These are phyloP conservation scores for Nannospalax galili DNA, from an alignment of 2,113 vertebrate genomes.

Conservation along the genomic window DNA sequence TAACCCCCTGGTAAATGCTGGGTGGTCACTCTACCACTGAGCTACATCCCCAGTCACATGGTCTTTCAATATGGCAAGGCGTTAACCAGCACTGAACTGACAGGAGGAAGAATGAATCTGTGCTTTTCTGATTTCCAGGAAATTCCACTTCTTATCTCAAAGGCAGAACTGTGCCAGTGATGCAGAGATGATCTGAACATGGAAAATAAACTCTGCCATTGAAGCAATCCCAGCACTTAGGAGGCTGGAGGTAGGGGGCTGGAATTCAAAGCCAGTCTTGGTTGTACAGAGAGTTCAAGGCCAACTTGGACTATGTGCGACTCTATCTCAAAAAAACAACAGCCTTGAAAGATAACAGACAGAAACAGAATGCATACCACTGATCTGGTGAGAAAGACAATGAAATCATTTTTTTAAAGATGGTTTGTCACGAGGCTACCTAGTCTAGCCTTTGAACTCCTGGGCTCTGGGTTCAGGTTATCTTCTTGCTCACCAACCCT, in stretches of 20 bases:
- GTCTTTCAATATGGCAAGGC: too few relatives aligned
- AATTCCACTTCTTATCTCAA: not conserved
- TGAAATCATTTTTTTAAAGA: not conserved
- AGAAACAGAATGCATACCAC: not conserved
- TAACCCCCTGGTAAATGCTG: not conserved
- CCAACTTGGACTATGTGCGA: too few relatives aligned
- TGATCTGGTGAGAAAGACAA: not conserved
- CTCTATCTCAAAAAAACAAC: not conserved
- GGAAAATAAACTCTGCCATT: not conserved
- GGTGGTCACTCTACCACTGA: not conserved
- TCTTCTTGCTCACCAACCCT: not conserved
- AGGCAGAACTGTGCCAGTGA: not conserved
- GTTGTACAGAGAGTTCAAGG: not conserved
- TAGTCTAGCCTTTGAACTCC: not conserved
- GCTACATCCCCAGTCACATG: too few relatives aligned
- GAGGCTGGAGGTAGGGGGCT: not conserved
- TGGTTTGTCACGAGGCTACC: not conserved
- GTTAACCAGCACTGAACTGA: not conserved
- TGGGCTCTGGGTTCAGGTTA: not conserved
- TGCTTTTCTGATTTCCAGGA: not conserved
- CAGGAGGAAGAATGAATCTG: not conserved
- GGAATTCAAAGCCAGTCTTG: not conserved
- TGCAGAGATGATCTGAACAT: not conserved
- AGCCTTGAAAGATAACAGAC: not conserved
- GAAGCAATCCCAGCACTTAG: not conserved